A percentile compares a stretch with the other conserved stretches of the same genome.
Conservation (phyloP, 2,113 vertebrate genomes). For the Brachypteracias leptosomus region DNA sequence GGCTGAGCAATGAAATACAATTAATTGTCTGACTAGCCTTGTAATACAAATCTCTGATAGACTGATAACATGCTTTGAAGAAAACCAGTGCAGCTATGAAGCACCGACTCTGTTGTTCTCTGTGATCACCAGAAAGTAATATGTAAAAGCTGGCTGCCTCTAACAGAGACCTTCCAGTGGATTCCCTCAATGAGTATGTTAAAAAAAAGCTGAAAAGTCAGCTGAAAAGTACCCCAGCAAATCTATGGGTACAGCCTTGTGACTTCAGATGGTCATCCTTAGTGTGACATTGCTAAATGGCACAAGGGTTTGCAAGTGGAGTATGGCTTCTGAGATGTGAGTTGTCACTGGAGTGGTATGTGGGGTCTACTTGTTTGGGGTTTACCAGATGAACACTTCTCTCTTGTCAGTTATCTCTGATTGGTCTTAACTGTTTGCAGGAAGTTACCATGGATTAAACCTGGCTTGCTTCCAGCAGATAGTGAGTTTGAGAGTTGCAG, state of each 20-base stretch:
- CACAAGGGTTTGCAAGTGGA: neutral
- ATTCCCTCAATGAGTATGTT: neutral
- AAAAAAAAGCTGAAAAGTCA: neutral
- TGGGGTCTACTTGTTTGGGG: neutral
- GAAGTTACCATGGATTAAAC: neutral
- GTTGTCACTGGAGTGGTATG: neutral
- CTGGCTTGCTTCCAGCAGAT: neutral
- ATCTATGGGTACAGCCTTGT: neutral
- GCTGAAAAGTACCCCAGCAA: neutral
- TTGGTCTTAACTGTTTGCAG: neutral
- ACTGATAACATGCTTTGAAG: neutral
- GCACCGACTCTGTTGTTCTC: neutral
- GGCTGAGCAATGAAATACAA: neutral
- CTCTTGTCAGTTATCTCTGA: neutral
- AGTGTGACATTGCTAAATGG: neutral
- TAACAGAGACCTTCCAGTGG: neutral
- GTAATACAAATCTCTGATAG: neutral
- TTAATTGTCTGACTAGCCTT: neutral
- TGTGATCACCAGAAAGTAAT: neutral
- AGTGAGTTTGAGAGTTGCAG: neutral
- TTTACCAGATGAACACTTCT: neutral
- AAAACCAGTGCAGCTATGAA: neutral
- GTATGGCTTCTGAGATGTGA: neutral
- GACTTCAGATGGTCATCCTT: neutral
- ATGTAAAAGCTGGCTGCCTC: neutral